Conservation (phyloP, 2,888 invertebrate species). For the Crematogaster levior region DNA sequence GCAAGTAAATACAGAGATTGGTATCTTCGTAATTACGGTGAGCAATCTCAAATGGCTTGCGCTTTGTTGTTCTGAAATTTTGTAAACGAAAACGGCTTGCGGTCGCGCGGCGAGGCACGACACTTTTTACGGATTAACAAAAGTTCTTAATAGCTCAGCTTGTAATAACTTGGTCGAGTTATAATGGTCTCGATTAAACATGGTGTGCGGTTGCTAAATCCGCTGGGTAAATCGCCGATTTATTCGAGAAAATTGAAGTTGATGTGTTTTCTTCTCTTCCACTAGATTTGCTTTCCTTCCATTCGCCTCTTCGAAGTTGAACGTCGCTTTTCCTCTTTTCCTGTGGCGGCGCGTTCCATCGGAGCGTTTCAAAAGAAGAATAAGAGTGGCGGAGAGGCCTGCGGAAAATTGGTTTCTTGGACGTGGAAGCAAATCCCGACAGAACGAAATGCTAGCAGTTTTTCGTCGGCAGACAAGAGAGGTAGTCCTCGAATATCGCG, state of each 20-base stretch:
- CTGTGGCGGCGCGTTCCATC: constrained; percentile 30
- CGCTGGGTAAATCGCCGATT: constrained; percentile 49
- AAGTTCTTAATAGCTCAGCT: constrained; percentile 66
- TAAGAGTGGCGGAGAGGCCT: constrained; percentile 62
- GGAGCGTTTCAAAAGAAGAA: constrained; percentile 59
- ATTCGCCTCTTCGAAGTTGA: constrained; percentile 9
- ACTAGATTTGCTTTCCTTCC: constrained; percentile 48
- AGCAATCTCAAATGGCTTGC: constrained; percentile 38
- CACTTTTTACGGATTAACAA: constrained; percentile 70
- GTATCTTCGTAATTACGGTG: constrained; percentile 47
- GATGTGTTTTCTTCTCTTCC: constrained; percentile 53
- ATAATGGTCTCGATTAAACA: constrained; percentile 68
- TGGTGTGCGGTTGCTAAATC: constrained; percentile 39
- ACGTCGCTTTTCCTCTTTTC: constrained; percentile 34
- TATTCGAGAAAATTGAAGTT: constrained; percentile 56
- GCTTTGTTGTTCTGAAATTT: constrained; percentile 36
- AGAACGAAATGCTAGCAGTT: constrained; percentile 59
- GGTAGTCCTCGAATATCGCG: constrained; percentile 42
- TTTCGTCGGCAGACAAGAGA: constrained; percentile 50
- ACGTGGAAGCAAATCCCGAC: constrained; percentile 70
- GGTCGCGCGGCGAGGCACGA: constrained; percentile 44
- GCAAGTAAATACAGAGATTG: constrained; percentile 24
- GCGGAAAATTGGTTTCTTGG: constrained; percentile 72
- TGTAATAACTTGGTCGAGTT: constrained; percentile 65
- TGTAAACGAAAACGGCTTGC: constrained; percentile 20